Conservation (phyloP, 2,113 vertebrate species). For the Poeciliopsis turrubarensis region DNA sequence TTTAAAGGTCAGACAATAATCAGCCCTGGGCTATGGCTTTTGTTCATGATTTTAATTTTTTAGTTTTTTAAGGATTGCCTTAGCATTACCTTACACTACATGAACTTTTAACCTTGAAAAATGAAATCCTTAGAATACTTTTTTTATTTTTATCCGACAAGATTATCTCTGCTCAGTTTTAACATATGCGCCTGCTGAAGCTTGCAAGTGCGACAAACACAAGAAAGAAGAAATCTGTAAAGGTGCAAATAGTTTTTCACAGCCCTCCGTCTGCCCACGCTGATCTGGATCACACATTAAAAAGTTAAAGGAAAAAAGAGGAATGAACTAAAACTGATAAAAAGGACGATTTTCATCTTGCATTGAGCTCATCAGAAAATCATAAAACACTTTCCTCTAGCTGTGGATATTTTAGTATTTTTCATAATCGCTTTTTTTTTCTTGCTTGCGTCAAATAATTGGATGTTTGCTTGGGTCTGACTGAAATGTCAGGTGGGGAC, state of each 20-base stretch:
- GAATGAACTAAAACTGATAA: conserved; percentile 24
- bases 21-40: too few species aligned
- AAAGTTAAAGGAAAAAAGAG: background rate
- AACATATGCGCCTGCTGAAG: too few species aligned
- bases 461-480: conserved; percentile 14
- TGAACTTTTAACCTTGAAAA: too few species aligned
- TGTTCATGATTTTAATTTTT: too few species aligned
- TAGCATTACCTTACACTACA: too few species aligned
- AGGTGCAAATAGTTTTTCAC: background rate
- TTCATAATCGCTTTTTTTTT: background rate
- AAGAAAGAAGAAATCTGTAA: background rate
- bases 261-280: background rate
- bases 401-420: conserved; percentile 24
- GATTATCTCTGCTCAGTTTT: too few species aligned
- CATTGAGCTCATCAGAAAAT: conserved; percentile 24
- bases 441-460: conserved; percentile 37
- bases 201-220: background rate
- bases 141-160: too few species aligned
- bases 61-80: too few species aligned
- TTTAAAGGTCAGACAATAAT: too few species aligned
- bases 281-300: background rate
- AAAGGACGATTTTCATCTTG: conserved; percentile 12
- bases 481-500: conserved; percentile 30
- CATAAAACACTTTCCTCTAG: background rate
- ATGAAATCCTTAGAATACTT: too few species aligned